Evolutionary conservation across 1,140 invertebrate genomes (phyloP), one percentile per base, ranked within the genome.

Genomic region (Drosophila bocki): DNA sequence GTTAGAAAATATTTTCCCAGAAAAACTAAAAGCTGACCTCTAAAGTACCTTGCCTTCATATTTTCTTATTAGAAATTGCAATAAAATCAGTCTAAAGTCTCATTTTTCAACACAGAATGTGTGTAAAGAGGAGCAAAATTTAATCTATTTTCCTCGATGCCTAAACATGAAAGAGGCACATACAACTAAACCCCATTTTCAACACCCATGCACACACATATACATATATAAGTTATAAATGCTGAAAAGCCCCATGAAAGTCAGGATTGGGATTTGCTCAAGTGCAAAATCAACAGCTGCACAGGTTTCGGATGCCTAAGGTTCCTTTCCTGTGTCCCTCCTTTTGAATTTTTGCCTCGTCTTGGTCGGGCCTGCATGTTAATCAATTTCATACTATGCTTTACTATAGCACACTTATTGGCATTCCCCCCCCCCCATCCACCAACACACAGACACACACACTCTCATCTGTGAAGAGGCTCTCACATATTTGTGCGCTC

Each of bases 351-450:
- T 50, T 26, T 54, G 63, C 60, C 61, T 41, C 29, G 51, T 37
- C 54, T 26, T 64, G 37, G 32, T 41, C 32, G 5, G 22, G 60
- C 19, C 57, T 71, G 67, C 77, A 78, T 79, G 75, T 79, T 87
- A 87, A 90, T 87, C 80, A 80, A 87, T 88, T 88, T 61, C 41
- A 76, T 76, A 48, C 45, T 48, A 59, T 67, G 70, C 70, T 45
- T 35, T 33, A 61, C 51, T 64, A 62, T 90, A 75, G 84, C 81
- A 88, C 59, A 81, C 84, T 88, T 88, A 87, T 81, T 80, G 78
- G 85, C 77, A 67, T 54, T 33, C n/a, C n/a, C 9, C 75, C 48
- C 58, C 72, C 59, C 62, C 35, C 9, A 42, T 26, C 60, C 51
- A 41, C 65, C 42, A 47, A 35, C 37, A 68, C 60, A 32, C 57